Evolutionary conservation across 1,140 invertebrate species (phyloP).

Genomic region (Panagrolaimus sp.): DNA sequence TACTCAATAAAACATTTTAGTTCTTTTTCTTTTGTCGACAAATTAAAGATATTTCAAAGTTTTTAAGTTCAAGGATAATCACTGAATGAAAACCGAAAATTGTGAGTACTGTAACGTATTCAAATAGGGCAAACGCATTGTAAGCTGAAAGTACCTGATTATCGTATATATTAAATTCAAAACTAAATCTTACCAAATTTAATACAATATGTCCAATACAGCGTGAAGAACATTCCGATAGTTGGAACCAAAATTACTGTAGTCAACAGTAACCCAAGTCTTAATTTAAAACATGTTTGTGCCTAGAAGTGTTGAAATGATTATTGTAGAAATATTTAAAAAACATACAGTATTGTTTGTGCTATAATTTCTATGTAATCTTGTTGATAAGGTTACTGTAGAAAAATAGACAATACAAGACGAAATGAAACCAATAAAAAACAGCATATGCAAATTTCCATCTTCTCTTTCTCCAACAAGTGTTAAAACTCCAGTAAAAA

Average conservation of each 20-base stretch:
- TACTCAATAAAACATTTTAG: neutral
- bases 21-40: neutral
- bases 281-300: neutral
- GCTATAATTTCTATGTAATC: neutral
- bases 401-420: slow-evolving; percentile 18
- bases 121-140: slow-evolving; percentile 24
- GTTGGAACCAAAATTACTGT: neutral
- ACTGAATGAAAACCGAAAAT: slow-evolving; percentile 26
- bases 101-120: slow-evolving; percentile 27
- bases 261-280: neutral
- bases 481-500: slow-evolving; percentile 29
- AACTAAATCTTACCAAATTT: neutral
- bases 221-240: neutral
- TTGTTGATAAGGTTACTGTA: neutral
- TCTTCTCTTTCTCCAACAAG: slow-evolving; percentile 39
- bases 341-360: slow-evolving; percentile 12
- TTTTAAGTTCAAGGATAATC: slow-evolving; percentile 20
- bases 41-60: slow-evolving; percentile 22
- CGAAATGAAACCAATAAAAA: slow-evolving; percentile 29
- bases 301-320: neutral
- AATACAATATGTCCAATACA: slow-evolving; percentile 3
- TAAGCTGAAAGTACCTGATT: slow-evolving; percentile 25
- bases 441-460: slow-evolving; percentile 31
- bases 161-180: neutral
- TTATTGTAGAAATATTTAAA: neutral